phyloP scores from a whole-genome alignment of 2,113 vertebrate species.

The Megaptera novaeangliae region DNA sequence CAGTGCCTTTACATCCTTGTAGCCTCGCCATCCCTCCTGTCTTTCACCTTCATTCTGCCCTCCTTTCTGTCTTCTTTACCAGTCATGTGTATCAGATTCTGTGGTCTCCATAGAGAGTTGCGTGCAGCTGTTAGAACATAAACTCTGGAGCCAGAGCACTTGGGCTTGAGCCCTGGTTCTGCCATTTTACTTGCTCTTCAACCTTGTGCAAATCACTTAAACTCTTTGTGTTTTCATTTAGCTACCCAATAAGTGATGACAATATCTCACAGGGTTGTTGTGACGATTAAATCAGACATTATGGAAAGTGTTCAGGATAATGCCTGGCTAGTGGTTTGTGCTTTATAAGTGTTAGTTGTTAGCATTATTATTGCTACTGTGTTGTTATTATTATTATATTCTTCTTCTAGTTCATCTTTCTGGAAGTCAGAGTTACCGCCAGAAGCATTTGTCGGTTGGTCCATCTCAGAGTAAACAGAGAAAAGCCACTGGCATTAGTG shows the following conservation, averaged over 20 bases:
- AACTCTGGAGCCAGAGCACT: background rate
- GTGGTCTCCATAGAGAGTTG: no score
- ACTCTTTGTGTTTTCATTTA: background rate
- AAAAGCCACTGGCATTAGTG: background rate
- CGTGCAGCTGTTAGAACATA: background rate
- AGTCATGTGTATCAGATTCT: background rate
- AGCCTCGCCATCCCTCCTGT: fast-evolving
- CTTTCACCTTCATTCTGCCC: background rate
- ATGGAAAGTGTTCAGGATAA: background rate
- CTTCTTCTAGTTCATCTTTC: background rate
- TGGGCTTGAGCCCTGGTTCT: background rate
- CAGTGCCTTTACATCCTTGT: fast-evolving
- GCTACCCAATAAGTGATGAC: background rate
- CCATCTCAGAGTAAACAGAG: background rate
- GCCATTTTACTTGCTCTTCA: background rate
- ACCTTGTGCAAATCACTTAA: background rate
- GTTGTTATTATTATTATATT: background rate
- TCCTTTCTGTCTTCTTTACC: background rate
- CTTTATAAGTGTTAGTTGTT: background rate
- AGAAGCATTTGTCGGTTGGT: background rate
- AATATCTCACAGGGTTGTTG: background rate
- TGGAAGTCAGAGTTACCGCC: background rate
- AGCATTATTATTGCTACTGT: background rate
- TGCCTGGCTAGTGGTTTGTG: background rate
- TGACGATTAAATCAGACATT: background rate